Evolutionary conservation across 2,888 invertebrate species (phyloP), one percentile per base, ranked within the genome.

Genomic region (Aplocera efformata): DNA sequence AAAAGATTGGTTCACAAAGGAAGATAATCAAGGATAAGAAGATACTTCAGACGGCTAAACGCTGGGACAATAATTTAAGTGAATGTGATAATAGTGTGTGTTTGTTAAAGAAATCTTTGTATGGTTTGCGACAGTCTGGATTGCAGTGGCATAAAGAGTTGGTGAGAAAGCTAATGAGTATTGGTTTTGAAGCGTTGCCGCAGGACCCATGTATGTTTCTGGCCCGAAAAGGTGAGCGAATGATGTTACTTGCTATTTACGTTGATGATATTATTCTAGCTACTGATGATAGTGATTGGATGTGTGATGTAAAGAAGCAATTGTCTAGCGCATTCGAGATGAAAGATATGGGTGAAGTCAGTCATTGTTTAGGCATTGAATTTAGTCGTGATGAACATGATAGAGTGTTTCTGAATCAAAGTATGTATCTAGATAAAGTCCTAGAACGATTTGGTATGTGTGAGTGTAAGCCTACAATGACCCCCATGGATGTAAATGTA

Each of bases 231-330:
- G 20, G 8, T 8, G 1, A 17, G 10, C 10, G 7, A 9, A 38
- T 10, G 3, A 10, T 20, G 5, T 13, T 31, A 11, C 7, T 38
- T 8, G 22, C 27, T 10, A 8, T 31, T 6, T 38, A 32, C 22
- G 31, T 32, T 6, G 26, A 38, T 27, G 38, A 32, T 13, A 29
- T 30, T 8, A 7, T 30, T 13, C 13, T 30, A 9, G 28, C 23
- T 24, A 30, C 7, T 22, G 13, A 23, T 13, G 17, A 34, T 17
- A 8, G 20, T 8, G 6, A 13, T 3, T 9, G 7, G 7, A 26
- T 10, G 11, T n/a, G 17, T n/a, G 27, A 27, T 7, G 5, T 34
- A 13, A 21, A 26, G 8, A n/a, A 6, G 7, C 8, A 21, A 21
- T 27, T 34, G 3, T 21, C 2, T 11, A 7, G 10, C 5, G 20